phyloP scores from a whole-genome alignment of 1,140 invertebrate species.

The Maconellicoccus hirsutus region DNA sequence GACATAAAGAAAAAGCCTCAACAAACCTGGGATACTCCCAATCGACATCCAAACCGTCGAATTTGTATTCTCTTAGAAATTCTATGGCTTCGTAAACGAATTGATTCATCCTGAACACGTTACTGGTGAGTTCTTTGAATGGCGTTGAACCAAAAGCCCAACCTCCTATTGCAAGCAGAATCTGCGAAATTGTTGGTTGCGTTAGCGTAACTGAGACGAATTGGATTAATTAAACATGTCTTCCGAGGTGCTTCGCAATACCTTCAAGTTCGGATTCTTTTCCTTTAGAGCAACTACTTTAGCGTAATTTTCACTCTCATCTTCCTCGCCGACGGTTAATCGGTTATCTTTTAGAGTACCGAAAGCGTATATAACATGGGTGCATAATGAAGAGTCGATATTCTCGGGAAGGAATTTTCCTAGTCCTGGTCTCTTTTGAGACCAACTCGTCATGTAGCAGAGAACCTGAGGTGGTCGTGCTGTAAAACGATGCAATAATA shows the following conservation, averaged over 20 bases:
- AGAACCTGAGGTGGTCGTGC: conserved; percentile 70
- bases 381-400: conserved; percentile 76
- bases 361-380: conserved; percentile 87
- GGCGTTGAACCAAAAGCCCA: conserved; percentile 88
- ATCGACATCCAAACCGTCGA: conserved; percentile 91
- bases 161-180: conserved; percentile 82
- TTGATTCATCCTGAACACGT: conserved; percentile 84
- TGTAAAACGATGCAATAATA: too few relatives aligned
- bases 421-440: conserved; percentile 69
- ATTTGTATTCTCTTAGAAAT: conserved; percentile 79
- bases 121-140: conserved; percentile 83
- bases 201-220: too few relatives aligned
- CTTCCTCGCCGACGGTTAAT: conserved; percentile 59
- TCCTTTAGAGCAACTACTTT: conserved; percentile 70
- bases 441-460: conserved; percentile 92
- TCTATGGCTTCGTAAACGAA: conserved; percentile 90
- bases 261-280: conserved; percentile 80
- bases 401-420: conserved; percentile 80
- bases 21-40: conserved; percentile 84
- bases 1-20: background rate
- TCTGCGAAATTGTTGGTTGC: too few relatives aligned
- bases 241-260: too few relatives aligned
- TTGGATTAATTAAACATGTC: too few relatives aligned
- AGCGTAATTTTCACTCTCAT: conserved; percentile 65
- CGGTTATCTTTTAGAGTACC: conserved; percentile 75